phyloP scores from a whole-genome alignment of 2,888 invertebrate species.

The Polyploca ridens region DNA sequence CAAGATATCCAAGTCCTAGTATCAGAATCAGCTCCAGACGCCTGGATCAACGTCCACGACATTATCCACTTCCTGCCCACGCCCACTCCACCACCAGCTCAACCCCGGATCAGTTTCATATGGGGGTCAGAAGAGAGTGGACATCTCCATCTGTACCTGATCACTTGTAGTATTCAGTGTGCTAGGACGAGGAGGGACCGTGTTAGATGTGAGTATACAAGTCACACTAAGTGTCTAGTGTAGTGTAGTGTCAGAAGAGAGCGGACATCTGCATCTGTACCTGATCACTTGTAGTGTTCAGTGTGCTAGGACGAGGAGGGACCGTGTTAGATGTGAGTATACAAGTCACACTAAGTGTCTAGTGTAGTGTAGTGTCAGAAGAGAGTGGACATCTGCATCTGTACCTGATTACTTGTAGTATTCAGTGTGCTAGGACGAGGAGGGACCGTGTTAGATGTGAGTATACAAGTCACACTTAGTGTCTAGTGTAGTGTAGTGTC shows the following conservation, averaged over 20 bases:
- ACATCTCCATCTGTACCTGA: constrained; percentile 93
- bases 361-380: constrained; percentile 84
- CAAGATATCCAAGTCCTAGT: constrained; percentile 68
- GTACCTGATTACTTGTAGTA: constrained; percentile 89
- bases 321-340: no score
- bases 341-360: no score
- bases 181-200: constrained; percentile 28
- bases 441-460: constrained; percentile 48
- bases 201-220: constrained; percentile 45
- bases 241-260: no score
- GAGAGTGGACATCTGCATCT: constrained; percentile 95
- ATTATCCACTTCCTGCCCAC: constrained; percentile 92
- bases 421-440: constrained; percentile 41
- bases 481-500: no score
- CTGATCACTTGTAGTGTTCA: background rate
- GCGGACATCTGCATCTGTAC: no score
- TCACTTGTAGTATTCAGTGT: constrained; percentile 85
- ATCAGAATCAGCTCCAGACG: constrained; percentile 84
- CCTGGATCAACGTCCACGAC: constrained; percentile 98
- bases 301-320: constrained; percentile 7
- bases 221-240: no score
- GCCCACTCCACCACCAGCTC: constrained; percentile 62
- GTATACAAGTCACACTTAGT: constrained; percentile 18
- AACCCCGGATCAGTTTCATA: constrained; percentile 85
- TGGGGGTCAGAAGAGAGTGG: constrained; percentile 98